Evolutionary conservation across 2,113 vertebrate genomes (phyloP), one percentile per base, ranked within the genome.

Genomic region (Aldabrachelys gigantea): DNA sequence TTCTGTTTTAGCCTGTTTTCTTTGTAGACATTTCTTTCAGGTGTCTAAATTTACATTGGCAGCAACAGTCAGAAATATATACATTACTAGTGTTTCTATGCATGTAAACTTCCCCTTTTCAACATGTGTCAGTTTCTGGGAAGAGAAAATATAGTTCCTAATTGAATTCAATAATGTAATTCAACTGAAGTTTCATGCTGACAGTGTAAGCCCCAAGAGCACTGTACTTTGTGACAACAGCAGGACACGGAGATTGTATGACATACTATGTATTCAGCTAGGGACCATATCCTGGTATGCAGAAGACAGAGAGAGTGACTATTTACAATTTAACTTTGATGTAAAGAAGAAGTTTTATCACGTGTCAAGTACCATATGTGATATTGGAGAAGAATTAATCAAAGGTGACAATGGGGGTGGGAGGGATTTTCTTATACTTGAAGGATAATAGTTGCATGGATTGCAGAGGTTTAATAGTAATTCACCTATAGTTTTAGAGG

Each of bases 101-200:
- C 52, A 82, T 78, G 47, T 78, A 96, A 95, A 97, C 27, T 47
- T 29, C 81, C 93, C 11, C 22, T 94, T 96, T 96, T 89, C 82
- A 92, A 90, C 49, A 88, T 25, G 3, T 95, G 53, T 82, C 82
- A 83, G 35, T 49, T 95, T 90, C 56, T 87, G 86, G 62, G 41
- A 25, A 91, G 78, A 19, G 16, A 92, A 96, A 94, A 94, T 62
- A 76, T 10, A 91, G 31, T 38, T 5, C 10, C n/a, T 65, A 10
- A n/a, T 92, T 16, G 50, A 97, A 96, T 93, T 69, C 72, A 96
- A 41, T 72, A 84, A 96, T n/a, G 21, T 53, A 86, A 95, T 79
- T 47, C 54, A 92, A 89, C 82, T 86, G 29, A 86, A 85, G 14
- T 80, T 96, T 86, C 44, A 21, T 76, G 50, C 49, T 78, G 16